Evolutionary conservation across 2,888 invertebrate genomes (phyloP).

Genomic region (Mellilla xanthometata): DNA sequence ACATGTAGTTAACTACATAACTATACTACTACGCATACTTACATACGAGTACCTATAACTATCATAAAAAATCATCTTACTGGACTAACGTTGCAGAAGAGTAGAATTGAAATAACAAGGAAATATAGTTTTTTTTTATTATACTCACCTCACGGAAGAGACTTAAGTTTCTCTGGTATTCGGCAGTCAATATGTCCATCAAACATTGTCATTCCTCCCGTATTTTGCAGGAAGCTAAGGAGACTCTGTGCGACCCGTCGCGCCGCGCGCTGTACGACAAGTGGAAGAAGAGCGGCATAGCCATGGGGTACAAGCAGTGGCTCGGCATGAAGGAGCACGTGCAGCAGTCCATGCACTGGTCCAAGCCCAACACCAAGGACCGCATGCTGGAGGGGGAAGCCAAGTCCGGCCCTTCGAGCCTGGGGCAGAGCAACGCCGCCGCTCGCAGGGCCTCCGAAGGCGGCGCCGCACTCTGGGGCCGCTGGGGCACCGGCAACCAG

Average conservation of each 20-base stretch:
- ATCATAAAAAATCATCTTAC: no score
- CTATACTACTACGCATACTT: no score
- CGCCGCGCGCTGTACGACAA: slow-evolving; percentile 94
- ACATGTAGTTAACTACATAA: slow-evolving; percentile 30
- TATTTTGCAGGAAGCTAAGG: slow-evolving; percentile 93
- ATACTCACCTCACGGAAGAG: no score
- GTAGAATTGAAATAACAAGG: no score
- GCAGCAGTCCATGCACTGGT: slow-evolving; percentile 97
- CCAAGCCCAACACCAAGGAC: slow-evolving; percentile 93
- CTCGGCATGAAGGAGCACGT: slow-evolving; percentile 94
- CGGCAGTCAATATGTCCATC: no score
- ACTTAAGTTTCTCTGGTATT: no score
- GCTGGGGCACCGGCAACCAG: slow-evolving; percentile 86
- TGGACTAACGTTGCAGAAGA: no score
- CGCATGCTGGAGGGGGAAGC: slow-evolving; percentile 86
- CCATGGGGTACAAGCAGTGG: slow-evolving; percentile 97
- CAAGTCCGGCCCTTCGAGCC: slow-evolving; percentile 78
- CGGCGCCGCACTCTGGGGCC: slow-evolving; percentile 89
- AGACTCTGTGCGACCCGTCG: slow-evolving; percentile 92
- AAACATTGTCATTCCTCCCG: no score
- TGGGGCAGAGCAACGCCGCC: slow-evolving; percentile 71
- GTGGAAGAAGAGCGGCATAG: slow-evolving; percentile 95
- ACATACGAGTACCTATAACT: no score
- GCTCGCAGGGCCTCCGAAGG: slow-evolving; percentile 91
- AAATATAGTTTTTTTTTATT: no score